phyloP scores from a whole-genome alignment of 2,113 vertebrate species.

The Gymnobelideus leadbeateri region DNA sequence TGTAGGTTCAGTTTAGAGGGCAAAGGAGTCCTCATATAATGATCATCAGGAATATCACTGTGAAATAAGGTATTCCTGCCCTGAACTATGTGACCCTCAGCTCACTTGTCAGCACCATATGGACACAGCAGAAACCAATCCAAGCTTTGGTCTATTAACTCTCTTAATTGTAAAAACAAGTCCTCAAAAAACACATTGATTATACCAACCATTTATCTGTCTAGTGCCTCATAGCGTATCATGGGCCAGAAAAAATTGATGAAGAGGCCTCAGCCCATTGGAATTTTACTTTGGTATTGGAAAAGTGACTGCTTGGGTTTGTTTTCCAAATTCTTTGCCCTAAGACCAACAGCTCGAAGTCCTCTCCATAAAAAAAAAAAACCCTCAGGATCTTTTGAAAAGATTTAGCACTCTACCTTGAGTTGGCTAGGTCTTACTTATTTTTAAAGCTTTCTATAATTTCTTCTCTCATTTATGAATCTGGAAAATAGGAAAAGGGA shows the following conservation, averaged over 20 bases:
- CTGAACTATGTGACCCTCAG: background rate
- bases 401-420: background rate
- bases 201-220: background rate
- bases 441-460: slow-evolving; percentile 18
- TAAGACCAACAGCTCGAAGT: background rate
- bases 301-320: background rate
- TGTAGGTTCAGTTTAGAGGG: background rate
- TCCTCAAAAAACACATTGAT: background rate
- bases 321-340: background rate
- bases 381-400: background rate
- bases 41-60: background rate
- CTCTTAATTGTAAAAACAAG: slow-evolving; percentile 21
- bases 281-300: background rate
- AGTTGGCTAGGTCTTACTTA: background rate
- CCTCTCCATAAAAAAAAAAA: slow-evolving; percentile 4
- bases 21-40: background rate
- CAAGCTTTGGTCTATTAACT: background rate
- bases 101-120: background rate
- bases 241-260: background rate
- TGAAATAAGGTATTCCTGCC: background rate
- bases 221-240: background rate
- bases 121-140: background rate
- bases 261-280: background rate
- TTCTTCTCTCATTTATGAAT: slow-evolving; percentile 6
- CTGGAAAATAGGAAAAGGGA: background rate